Conservation (phyloP, 2,888 invertebrate genomes). For the Leptogaster cylindrica region DNA sequence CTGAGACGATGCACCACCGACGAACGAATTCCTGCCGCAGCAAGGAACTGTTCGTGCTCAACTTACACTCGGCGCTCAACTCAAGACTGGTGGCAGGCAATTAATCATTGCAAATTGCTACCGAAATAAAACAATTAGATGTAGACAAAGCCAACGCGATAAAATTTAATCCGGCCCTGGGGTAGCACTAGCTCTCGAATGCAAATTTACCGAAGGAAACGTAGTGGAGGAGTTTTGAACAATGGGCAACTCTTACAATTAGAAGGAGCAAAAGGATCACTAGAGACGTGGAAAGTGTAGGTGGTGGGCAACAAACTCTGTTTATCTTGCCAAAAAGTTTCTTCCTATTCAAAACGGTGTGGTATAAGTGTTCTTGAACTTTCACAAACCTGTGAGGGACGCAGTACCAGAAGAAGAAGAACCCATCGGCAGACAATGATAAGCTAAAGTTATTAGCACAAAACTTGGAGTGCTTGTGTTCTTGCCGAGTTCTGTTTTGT, state of each 20-base stretch:
- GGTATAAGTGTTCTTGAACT: conserved; percentile 41
- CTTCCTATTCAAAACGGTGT: conserved; percentile 26
- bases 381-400: conserved; percentile 24
- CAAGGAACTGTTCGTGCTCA: too few species aligned
- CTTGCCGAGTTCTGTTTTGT: conserved; percentile 44
- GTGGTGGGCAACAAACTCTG: conserved; percentile 32
- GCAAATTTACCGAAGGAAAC: conserved; percentile 35
- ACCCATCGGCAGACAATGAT: conserved; percentile 44
- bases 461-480: conserved; percentile 43
- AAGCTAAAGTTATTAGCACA: conserved; percentile 45
- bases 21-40: too few species aligned
- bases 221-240: conserved; percentile 15
- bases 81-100: conserved; percentile 34
- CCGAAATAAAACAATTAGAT: conserved; percentile 40
- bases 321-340: conserved; percentile 39
- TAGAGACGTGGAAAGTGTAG: not conserved
- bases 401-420: not conserved
- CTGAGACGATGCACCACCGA: too few species aligned
- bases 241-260: conserved; percentile 11
- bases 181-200: conserved; percentile 23
- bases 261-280: conserved; percentile 12
- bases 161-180: conserved; percentile 34
- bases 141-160: conserved; percentile 35
- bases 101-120: conserved; percentile 38
- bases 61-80: too few species aligned